Evolutionary conservation across 1,140 invertebrate genomes (phyloP), one percentile per base, ranked within the genome.

Genomic region (Hyposmocoma kahamanoa): DNA sequence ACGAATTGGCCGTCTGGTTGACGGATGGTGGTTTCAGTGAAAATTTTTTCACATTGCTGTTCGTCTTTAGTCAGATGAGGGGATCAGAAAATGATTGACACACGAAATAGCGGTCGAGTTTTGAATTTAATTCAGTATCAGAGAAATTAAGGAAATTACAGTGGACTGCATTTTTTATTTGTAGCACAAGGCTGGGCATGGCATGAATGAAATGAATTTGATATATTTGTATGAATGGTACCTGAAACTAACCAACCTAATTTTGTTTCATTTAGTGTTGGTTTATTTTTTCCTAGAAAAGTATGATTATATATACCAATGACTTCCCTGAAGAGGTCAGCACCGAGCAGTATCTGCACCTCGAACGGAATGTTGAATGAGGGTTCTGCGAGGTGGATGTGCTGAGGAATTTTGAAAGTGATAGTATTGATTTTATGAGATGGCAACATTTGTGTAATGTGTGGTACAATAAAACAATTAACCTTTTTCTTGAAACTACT

Each of bases 191-290:
- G 13, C 28, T 30, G 10, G 28, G 1, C 6, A 17, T 36, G 15
- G 15, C n/a, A n/a, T n/a, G n/a, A n/a, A n/a, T n/a, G n/a, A n/a
- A n/a, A n/a, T n/a, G n/a, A n/a, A n/a, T n/a, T n/a, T n/a, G n/a
- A n/a, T 21, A 15, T 15, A 32, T 6, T 8, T 19, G 24, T 2
- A 18, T 47, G 0, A 11, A 28, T 11, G 9, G 15, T 10, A 42
- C 38, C 38, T 17, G 38, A 30, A 11, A 49, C 18, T 42, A 49
- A 42, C 38, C 38, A 49, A 22, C 47, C 47, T 6, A 42, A 42
- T 42, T 49, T 32, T 13, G 47, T 49, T 49, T 22, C n/a, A 42
- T 13, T 28, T 13, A 49, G 26, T 2, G 18, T 20, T 1, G 47
- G 47, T 19, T 42, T 49, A 17, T 49, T 41, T 32, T 32, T 42